Evolutionary conservation across 1,140 invertebrate genomes (phyloP).

Genomic region (Drosophila carrolli): DNA sequence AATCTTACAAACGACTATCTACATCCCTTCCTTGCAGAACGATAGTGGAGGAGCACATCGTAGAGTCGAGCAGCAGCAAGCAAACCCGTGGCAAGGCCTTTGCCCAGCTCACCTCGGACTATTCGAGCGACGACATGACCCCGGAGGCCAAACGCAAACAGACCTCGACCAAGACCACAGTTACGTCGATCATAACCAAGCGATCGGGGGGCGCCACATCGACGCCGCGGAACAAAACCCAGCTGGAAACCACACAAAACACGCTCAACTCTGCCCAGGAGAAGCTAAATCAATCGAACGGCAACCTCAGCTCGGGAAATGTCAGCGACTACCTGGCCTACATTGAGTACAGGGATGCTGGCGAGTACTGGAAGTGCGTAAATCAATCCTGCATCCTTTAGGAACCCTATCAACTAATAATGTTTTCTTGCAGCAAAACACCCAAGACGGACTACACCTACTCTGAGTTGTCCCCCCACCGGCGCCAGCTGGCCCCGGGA

Average conservation of each 20-base stretch:
- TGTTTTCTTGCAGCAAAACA: conserved; percentile 86
- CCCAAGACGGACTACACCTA: conserved; percentile 94
- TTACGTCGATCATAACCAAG: conserved; percentile 53
- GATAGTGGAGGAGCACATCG: conserved; percentile 73
- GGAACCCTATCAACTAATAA: neutral
- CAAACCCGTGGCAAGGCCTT: conserved; percentile 52
- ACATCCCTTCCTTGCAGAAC: conserved; percentile 57
- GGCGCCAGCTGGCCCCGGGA: conserved; percentile 91
- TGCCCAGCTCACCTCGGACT: conserved; percentile 55
- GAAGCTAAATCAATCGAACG: conserved; percentile 69
- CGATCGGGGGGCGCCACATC: conserved; percentile 57
- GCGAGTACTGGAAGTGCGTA: conserved; percentile 89
- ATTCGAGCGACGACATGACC: conserved; percentile 58
- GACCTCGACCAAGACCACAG: conserved; percentile 26
- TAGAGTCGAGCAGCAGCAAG: conserved; percentile 48
- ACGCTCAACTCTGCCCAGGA: conserved; percentile 69
- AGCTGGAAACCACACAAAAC: conserved; percentile 73
- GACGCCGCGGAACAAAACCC: conserved; percentile 58
- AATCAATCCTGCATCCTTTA: no score
- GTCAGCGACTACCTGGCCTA: conserved; percentile 85
- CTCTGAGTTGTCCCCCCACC: conserved; percentile 89
- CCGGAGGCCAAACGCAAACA: conserved; percentile 47
- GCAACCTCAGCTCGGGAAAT: conserved; percentile 47
- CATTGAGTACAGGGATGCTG: conserved; percentile 87
- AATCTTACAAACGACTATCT: conserved; percentile 27